These are phyloP conservation scores for Trematocara marginatum DNA, from an alignment of 2,113 vertebrate genomes.

Conservation along the genomic window DNA sequence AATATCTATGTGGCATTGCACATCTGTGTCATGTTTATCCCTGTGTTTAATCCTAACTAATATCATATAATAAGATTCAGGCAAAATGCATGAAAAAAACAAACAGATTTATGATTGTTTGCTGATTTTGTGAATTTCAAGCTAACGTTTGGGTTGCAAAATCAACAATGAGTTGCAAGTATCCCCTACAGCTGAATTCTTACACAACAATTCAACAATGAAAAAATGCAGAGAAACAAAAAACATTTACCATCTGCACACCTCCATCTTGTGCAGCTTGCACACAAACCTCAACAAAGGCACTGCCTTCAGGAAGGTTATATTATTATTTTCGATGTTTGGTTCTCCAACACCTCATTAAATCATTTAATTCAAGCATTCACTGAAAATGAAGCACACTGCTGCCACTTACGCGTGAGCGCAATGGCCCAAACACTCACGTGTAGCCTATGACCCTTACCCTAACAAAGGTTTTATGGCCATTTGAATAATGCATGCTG, in stretches of 20 bases:
- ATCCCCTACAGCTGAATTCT: background rate
- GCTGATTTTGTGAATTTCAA: background rate
- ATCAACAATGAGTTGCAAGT: background rate
- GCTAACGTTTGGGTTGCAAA: background rate
- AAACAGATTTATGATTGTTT: background rate
- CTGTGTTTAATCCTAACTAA: background rate
- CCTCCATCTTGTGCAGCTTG: background rate
- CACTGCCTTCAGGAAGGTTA: background rate
- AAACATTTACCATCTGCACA: background rate
- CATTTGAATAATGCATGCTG: constrained; percentile 28
- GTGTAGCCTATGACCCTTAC: background rate
- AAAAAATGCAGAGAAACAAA: background rate
- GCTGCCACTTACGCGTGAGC: background rate
- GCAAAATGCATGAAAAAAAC: background rate
- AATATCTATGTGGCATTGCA: background rate
- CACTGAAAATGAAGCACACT: background rate
- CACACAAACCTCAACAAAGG: background rate
- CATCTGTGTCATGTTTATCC: background rate
- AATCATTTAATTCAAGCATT: background rate
- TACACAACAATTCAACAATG: background rate
- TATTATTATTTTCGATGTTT: background rate
- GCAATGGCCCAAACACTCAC: background rate
- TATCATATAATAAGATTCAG: background rate
- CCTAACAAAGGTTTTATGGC: background rate
- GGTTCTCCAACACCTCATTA: background rate